Evolutionary conservation across 2,113 vertebrate species (phyloP).

Genomic region (Herpailurus yagouaroundi): DNA sequence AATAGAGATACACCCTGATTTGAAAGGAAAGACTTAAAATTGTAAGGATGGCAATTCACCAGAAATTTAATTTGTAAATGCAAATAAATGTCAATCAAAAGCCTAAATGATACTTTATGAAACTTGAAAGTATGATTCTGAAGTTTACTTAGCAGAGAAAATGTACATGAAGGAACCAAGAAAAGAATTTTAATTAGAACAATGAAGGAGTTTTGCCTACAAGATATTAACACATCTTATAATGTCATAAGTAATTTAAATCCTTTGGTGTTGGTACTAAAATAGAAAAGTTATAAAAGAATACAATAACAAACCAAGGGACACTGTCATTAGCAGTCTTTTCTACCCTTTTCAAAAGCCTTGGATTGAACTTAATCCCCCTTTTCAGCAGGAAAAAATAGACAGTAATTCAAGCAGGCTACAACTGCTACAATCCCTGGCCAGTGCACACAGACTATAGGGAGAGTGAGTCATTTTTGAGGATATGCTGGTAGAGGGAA

Average conservation of each 20-base stretch:
- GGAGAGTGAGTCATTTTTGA: not conserved
- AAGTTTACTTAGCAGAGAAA: not conserved
- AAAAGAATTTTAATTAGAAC: not conserved
- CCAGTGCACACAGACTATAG: not conserved
- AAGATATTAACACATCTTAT: conserved; percentile 24
- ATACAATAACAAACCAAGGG: not conserved
- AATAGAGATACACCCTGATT: not conserved
- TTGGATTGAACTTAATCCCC: not conserved
- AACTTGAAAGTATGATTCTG: conserved; percentile 21
- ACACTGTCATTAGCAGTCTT: not conserved
- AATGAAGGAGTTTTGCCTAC: conserved; percentile 1
- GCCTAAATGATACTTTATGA: not conserved
- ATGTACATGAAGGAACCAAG: not conserved
- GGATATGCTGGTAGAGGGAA: not conserved
- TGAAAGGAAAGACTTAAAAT: conserved; percentile 50
- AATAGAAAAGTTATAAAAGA: conserved; percentile 14
- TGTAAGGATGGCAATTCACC: not conserved
- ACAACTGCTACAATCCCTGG: not conserved
- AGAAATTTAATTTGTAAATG: conserved; percentile 55
- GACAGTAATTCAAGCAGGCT: not conserved
- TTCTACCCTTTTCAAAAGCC: not conserved
- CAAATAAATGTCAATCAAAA: conserved; percentile 37
- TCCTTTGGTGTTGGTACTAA: not conserved
- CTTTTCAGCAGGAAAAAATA: not conserved
- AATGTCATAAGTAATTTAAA: not conserved